phyloP scores from a whole-genome alignment of 2,113 vertebrate species.

The Heteronetta atricapilla region DNA sequence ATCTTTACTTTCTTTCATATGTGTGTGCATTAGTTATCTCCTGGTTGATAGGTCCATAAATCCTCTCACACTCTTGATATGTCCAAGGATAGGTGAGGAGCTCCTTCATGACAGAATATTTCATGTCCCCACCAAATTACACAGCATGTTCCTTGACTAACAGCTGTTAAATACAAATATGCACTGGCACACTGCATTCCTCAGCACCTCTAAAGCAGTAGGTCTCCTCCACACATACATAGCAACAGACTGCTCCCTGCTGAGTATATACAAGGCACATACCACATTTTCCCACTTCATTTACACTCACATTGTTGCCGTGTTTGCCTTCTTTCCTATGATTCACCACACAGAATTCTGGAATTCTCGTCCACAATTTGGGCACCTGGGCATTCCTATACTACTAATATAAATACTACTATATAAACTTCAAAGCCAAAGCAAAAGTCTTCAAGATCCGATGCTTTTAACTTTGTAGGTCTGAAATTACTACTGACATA shows the following conservation, averaged over 20 bases:
- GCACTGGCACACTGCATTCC: background rate
- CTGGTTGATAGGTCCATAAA: conserved; percentile 38
- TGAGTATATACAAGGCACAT: background rate
- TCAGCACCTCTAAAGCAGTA: background rate
- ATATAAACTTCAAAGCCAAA: background rate
- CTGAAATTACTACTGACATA: background rate
- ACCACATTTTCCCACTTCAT: background rate
- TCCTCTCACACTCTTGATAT: background rate
- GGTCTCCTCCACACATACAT: background rate
- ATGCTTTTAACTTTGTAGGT: background rate
- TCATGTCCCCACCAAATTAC: background rate
- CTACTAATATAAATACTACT: background rate
- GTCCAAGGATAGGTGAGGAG: conserved; percentile 22
- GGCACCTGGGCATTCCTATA: background rate
- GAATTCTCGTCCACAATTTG: background rate
- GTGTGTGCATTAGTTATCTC: background rate
- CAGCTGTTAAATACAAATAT: background rate
- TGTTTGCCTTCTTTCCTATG: background rate
- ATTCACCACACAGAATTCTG: background rate
- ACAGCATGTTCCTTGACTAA: background rate
- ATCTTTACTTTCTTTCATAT: background rate
- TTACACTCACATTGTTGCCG: background rate
- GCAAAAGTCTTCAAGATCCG: background rate
- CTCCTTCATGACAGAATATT: background rate
- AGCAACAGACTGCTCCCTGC: background rate